Evolutionary conservation across 2,888 invertebrate genomes (phyloP), one percentile per base, ranked within the genome.

Genomic region (Apoda limacodes): DNA sequence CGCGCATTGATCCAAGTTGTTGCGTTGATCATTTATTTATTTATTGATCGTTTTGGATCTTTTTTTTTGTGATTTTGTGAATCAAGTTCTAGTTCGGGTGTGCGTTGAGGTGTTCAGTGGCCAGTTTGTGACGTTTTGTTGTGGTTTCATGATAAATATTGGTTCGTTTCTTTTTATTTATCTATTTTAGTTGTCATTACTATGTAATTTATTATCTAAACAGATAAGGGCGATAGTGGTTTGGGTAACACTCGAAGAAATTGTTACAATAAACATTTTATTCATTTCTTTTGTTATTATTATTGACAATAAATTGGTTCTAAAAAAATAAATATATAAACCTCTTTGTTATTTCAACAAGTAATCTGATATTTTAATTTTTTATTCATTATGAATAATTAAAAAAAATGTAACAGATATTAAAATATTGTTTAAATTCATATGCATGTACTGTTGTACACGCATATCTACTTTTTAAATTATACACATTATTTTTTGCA

Each of bases 201-300:
- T 6, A 53, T 53, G 51, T 17, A 53, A 50, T 50, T 51, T 48
- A 46, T 58, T 52, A 56, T 60, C 49, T 34, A 46, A 40, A 37
- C 34, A 56, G 66, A 70, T 69, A 67, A 61, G 48, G 55, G 60
- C 64, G 66, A 69, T 70, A 67, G 70, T 71, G 71, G 61, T 65
- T 67, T 63, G 58, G 59, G 46, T 51, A 39, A 48, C 30, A 38
- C 40, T 45, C 32, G 22, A 13, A 28, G 22, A 34, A 31, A 27
- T 43, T 35, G 32, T 28, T 30, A 13, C 25, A 38, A 35, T 41
- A 30, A 32, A 30, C 39, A 35, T 26, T 23, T 32, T 11, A 7
- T n/a, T 19, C 10, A 13, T 13, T 5, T 12, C 14, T 13, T 32
- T 32, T 26, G 15, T 3, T 13, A 17, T 9, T 25, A 25, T 32